phyloP scores from a whole-genome alignment of 2,797 vertebrate genomes.

The Syngnathus rostellatus region DNA sequence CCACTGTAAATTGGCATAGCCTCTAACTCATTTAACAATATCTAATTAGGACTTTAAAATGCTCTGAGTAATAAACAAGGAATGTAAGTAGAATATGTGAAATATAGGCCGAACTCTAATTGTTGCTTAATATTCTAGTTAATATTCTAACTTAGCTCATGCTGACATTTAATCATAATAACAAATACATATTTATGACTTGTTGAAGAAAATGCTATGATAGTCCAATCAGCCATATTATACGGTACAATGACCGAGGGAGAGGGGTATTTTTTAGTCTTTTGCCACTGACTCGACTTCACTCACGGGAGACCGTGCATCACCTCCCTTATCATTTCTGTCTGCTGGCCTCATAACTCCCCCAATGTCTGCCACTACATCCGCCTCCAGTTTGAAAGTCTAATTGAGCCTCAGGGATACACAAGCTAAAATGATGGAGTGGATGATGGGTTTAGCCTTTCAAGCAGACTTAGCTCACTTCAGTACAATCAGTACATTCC shows the following conservation, averaged over 20 bases:
- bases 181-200: background rate
- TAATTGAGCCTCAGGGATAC: conserved; percentile 31
- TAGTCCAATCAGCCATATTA: background rate
- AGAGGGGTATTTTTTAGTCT: background rate
- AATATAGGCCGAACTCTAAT: background rate
- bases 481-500: background rate
- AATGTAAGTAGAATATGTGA: background rate
- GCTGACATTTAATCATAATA: background rate
- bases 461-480: background rate
- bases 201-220: background rate
- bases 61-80: background rate
- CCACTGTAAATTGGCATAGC: too few species aligned
- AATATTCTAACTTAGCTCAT: background rate
- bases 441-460: conserved; percentile 25
- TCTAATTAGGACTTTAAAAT: background rate
- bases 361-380: conserved; percentile 31
- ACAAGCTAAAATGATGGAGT: conserved; percentile 17
- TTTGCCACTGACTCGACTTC: background rate
- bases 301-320: conserved; percentile 8
- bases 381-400: conserved; percentile 33
- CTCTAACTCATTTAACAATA: background rate
- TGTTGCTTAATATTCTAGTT: background rate
- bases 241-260: background rate
- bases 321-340: conserved; percentile 34
- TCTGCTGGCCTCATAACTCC: conserved; percentile 34